phyloP scores from a whole-genome alignment of 2,797 vertebrate genomes.

The Avahi laniger region DNA sequence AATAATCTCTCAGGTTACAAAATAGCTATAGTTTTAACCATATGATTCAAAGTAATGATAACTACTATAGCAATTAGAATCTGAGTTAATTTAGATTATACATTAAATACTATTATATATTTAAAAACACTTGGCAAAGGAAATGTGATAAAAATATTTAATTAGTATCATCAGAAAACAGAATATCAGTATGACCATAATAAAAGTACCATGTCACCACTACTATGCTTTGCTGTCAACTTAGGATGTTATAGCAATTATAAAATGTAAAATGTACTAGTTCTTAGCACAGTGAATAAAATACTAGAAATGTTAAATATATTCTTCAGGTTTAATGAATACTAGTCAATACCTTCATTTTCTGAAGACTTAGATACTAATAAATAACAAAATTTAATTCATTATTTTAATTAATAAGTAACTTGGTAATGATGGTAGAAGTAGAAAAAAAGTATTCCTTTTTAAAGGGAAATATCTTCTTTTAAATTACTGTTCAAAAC shows the following conservation, averaged over 20 bases:
- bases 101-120: not conserved
- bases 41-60: not conserved
- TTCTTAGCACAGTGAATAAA: not conserved
- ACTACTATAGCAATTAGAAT: not conserved
- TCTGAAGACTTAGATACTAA: not conserved
- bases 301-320: not conserved
- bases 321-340: not conserved
- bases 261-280: not conserved
- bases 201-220: not conserved
- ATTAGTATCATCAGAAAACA: not conserved
- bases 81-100: not conserved
- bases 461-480: not conserved
- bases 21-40: not conserved
- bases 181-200: not conserved
- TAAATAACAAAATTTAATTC: not conserved
- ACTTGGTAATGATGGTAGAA: not conserved
- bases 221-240: not conserved
- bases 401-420: not conserved
- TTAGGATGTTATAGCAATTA: not conserved
- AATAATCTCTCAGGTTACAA: not conserved
- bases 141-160: slow-evolving; percentile 27
- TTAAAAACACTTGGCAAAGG: not conserved
- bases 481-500: not conserved
- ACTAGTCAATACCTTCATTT: not conserved
- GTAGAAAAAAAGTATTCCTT: not conserved